Base-by-base conservation (phyloP, 2,797 vertebrate genomes). In the Borostomias antarcticus region DNA sequence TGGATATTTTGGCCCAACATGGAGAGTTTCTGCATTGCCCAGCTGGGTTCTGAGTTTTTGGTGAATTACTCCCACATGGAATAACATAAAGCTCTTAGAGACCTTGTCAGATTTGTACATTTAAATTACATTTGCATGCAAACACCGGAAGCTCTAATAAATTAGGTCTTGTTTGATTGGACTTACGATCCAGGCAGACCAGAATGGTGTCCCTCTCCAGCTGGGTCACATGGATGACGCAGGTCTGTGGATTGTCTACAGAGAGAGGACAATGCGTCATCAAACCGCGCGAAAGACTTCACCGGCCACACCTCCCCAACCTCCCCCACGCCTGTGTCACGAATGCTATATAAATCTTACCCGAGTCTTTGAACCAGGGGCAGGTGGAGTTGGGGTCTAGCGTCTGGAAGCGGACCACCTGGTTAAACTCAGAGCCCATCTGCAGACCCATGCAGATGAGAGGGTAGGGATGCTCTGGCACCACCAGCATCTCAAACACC, bases 151-250 rank as follows among this genome's bases (percentile, higher is more conserved):
- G n/a, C n/a, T n/a, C n/a, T n/a, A n/a, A n/a, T n/a, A n/a, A n/a
- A n/a, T n/a, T n/a, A n/a, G n/a, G n/a, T n/a, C n/a, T n/a, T n/a
- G n/a, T n/a, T n/a, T n/a, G n/a, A n/a, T 15, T 19, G 13, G 28
- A 95, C 95, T 95, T 89, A 96, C 94, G 93, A 75, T 95, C 94
- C 66, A 95, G 82, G 85, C 95, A 96, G 57, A 96, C 94, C 67
- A 95, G 88, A 82, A 96, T 95, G 72, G 94, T 95, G 72, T 96
- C 94, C 85, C 93, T 92, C 82, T 95, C 94, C 85, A 96, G 84
- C 57, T 96, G 95, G 28, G 94, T 95, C 69, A 95, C 92, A 45
- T 95, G 93, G 66, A 94, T 93, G 65, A 95, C 93, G 64, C 86
- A 94, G 3, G 93, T 90, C 86, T 95, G 94, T 35, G 94, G 92